Base-by-base conservation (phyloP, 2,797 vertebrate species). In the Chaetophractus vellerosus region DNA sequence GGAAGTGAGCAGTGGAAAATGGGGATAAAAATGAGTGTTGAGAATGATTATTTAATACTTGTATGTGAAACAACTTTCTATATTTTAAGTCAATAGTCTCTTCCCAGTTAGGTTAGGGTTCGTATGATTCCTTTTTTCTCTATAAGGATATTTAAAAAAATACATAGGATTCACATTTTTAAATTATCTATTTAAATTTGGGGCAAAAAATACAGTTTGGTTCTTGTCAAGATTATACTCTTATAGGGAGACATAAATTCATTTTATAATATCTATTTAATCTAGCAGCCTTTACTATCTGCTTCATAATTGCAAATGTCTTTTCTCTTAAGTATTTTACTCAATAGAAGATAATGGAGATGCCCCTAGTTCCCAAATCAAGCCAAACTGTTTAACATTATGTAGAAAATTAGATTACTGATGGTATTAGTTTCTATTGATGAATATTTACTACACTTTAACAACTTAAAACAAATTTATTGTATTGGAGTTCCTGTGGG, bases 151-250 rank as follows among this genome's bases (percentile, higher is more conserved):
- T 66, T 8, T 24, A 68, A 7, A 24, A 74, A 90, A 82, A 83
- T 71, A 74, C 8, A 87, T 18, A 72, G 24, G 16, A 68, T 28
- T 55, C 68, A 74, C 72, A 89, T 75, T 89, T 89, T n/a, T 2
- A 75, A 89, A 66, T 48, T 81, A 59, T 92, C 21, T 79, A 48
- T 74, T 52, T 78, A 78, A 59, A 87, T 90, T 89, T 79, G 23
- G 33, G 21, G 11, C 66, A 82, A n/a, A 86, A 92, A 88, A 63
- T 78, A 48, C 38, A 21, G 48, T 91, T n/a, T 59, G 0, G 19
- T 90, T 86, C 23, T 80, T 80, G 11, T 75, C 71, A 88, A 76
- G 9, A 48, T 28, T 57, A 59, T 0, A 59, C 2, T 91, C 14
- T 61, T 45, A 55, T 5, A 52, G 24, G 1, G n/a, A 96, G 1